Conservation (phyloP, 2,113 vertebrate species). For the Perca flavescens region DNA sequence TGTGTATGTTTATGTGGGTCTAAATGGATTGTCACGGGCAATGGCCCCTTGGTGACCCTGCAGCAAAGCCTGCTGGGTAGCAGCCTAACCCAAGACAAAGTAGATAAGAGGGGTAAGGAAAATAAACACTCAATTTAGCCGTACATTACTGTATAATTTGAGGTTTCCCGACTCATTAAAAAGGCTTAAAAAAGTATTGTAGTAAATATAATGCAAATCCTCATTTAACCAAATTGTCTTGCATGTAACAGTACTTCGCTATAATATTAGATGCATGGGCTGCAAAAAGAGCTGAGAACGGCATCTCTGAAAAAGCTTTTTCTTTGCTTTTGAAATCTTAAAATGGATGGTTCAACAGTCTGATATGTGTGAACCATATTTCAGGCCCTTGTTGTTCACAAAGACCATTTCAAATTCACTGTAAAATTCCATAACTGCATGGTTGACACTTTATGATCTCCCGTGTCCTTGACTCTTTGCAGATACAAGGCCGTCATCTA, state of each 20-base stretch:
- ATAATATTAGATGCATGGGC: background rate
- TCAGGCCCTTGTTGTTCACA: slow-evolving; percentile 12
- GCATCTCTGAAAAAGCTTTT: background rate
- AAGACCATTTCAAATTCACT: slow-evolving; percentile 31
- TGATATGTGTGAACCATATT: slow-evolving; percentile 31
- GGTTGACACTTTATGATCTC: slow-evolving; percentile 46
- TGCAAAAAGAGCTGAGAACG: background rate
- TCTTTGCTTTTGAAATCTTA: background rate
- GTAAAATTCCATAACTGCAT: slow-evolving; percentile 35
- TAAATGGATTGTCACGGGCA: slow-evolving; percentile 69
- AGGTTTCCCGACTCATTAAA: background rate
- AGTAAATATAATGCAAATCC: slow-evolving; percentile 1
- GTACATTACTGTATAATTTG: background rate
- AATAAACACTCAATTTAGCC: slow-evolving; percentile 1
- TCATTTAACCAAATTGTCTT: background rate
- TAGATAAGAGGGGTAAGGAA: slow-evolving; percentile 2
- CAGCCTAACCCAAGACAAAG: slow-evolving; percentile 80
- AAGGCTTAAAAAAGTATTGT: background rate
- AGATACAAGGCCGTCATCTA: slow-evolving; percentile 30
- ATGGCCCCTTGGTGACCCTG: slow-evolving; percentile 88
- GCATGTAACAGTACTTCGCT: background rate
- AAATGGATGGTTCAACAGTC: background rate
- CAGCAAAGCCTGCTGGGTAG: slow-evolving; percentile 83
- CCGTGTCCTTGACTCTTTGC: slow-evolving; percentile 22
- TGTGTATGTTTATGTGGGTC: slow-evolving; percentile 39